A percentile compares a stretch with the other conserved stretches of the same genome.
These are phyloP conservation scores for Aldrovandia affinis DNA, from an alignment of 2,797 vertebrate species.

Conservation along the genomic window DNA sequence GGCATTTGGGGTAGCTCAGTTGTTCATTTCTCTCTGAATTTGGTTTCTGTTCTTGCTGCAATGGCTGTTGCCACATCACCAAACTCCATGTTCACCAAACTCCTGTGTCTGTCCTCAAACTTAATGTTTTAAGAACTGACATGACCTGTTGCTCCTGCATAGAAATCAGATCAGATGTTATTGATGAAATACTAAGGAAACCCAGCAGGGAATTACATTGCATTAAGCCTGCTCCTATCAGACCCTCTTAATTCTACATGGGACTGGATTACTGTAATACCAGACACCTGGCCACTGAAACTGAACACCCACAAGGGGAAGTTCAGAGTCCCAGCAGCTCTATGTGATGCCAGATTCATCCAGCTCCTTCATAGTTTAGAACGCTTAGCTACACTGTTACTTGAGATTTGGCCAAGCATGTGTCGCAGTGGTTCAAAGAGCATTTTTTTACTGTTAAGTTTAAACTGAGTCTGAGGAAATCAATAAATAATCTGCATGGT, in stretches of 20 bases:
- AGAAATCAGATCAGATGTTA: slow-evolving; percentile 47
- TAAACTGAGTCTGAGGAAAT: background rate
- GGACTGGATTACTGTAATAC: slow-evolving; percentile 66
- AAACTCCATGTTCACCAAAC: slow-evolving; percentile 41
- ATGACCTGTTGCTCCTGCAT: slow-evolving; percentile 44
- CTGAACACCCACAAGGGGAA: slow-evolving; percentile 51
- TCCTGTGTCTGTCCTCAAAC: slow-evolving; percentile 40
- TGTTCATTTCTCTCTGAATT: background rate
- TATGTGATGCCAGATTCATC: background rate
- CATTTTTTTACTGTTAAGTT: background rate
- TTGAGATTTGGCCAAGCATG: background rate
- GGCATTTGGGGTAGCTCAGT: background rate
- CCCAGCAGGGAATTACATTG: slow-evolving; percentile 38
- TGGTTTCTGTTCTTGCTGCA: background rate
- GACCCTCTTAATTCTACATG: slow-evolving; percentile 62
- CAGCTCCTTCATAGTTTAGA: too few relatives aligned
- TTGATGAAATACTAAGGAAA: slow-evolving; percentile 58
- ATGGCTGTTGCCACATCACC: background rate
- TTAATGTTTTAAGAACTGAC: slow-evolving; percentile 30
- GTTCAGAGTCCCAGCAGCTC: slow-evolving; percentile 10
- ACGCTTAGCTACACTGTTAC: too few relatives aligned
- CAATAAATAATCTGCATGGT: background rate
- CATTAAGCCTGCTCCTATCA: slow-evolving; percentile 53
- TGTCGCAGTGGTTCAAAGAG: background rate
- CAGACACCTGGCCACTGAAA: slow-evolving; percentile 69